Evolutionary conservation across 1,140 invertebrate species (phyloP).

Genomic region (Psix sp.): DNA sequence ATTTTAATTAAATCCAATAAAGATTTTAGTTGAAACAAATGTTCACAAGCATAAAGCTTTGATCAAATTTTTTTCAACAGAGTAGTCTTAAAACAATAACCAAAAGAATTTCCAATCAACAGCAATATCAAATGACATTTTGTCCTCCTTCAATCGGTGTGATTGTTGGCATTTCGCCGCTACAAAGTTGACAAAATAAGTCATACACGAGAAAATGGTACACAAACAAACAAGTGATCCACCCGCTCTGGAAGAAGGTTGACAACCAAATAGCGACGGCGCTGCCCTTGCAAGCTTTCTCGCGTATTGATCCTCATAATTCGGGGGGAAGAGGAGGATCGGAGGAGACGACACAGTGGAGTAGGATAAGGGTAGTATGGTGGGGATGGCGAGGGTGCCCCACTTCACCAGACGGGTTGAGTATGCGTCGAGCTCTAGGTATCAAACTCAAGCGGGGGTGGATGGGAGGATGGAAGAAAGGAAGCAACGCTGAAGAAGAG

Average conservation of each 20-base stretch:
- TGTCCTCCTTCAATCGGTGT: no score
- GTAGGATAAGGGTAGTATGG: slow-evolving; percentile 62
- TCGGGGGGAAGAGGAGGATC: slow-evolving; percentile 63
- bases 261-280: slow-evolving; percentile 71
- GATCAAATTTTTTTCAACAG: slow-evolving; percentile 16
- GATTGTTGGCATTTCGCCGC: no score
- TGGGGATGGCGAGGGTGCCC: slow-evolving; percentile 62
- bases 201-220: no score
- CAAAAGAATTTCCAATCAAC: no score
- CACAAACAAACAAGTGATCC: no score
- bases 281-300: slow-evolving; percentile 73
- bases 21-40: slow-evolving; percentile 17
- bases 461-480: slow-evolving; percentile 67
- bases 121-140: background rate
- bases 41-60: slow-evolving; percentile 15
- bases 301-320: slow-evolving; percentile 78
- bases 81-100: no score
- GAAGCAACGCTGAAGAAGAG: slow-evolving; percentile 66
- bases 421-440: slow-evolving; percentile 69
- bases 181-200: no score
- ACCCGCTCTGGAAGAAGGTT: slow-evolving; percentile 66
- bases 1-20: slow-evolving; percentile 47
- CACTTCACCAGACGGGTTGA: slow-evolving; percentile 68
- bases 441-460: slow-evolving; percentile 63
- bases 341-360: slow-evolving; percentile 55